Conservation (phyloP, 35 echinoderm and acorn worm species). For the Stichopus chloronotus region DNA sequence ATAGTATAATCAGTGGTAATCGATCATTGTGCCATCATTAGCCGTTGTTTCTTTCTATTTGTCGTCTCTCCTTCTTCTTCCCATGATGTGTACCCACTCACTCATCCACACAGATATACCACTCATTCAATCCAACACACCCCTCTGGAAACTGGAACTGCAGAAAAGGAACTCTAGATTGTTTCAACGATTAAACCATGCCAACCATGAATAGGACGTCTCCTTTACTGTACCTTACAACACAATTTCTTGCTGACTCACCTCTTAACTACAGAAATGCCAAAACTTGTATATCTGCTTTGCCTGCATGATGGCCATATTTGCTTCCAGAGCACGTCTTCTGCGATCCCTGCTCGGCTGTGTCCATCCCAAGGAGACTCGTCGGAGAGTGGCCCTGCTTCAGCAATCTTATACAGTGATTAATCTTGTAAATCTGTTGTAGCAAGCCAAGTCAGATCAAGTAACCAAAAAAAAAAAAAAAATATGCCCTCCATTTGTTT, state of each 20-base stretch:
- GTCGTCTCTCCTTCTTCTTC: not conserved
- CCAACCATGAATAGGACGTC: not conserved
- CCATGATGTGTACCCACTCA: not conserved
- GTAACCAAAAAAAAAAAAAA: no score
- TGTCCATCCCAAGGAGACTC: no score
- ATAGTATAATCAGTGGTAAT: no score
- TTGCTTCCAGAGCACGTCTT: not conserved
- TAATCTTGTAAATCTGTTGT: no score
- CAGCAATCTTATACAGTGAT: no score
- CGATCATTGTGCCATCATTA: no score
- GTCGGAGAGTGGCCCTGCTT: no score
- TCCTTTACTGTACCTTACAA: not conserved
- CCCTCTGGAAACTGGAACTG: constrained; percentile 41
- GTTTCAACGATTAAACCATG: constrained; percentile 14
- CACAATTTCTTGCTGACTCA: not conserved
- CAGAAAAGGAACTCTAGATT: constrained; percentile 24
- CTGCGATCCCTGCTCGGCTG: not conserved
- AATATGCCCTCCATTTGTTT: no score
- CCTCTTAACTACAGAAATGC: not conserved
- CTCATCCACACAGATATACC: constrained; percentile 1
- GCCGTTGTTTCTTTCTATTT: not conserved
- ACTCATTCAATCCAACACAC: constrained; percentile 7
- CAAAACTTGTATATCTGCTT: not conserved
- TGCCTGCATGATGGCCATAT: not conserved
- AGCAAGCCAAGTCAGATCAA: no score